These are phyloP conservation scores for Chelon labrosus DNA, from an alignment of 2,797 vertebrate genomes.

Conservation along the genomic window DNA sequence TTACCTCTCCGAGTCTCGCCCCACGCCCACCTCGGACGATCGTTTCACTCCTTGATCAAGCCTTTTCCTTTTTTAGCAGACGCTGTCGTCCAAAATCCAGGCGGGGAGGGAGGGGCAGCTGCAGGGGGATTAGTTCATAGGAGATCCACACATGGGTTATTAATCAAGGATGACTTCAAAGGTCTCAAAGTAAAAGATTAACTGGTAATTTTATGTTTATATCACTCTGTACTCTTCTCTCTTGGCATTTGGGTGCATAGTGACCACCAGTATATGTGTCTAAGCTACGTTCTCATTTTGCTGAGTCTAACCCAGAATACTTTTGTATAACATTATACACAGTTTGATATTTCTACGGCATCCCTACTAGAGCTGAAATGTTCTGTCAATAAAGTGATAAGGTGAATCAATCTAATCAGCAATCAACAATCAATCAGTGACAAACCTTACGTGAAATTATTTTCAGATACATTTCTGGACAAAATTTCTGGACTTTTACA, in stretches of 20 bases:
- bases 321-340: not conserved
- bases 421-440: no score
- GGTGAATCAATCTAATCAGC: no score
- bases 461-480: no score
- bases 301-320: not conserved
- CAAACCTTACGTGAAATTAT: no score
- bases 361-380: not conserved
- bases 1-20: constrained; percentile 59
- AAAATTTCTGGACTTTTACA: no score
- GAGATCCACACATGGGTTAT: constrained; percentile 57
- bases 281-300: not conserved
- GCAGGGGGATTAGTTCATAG: constrained; percentile 61
- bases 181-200: constrained; percentile 46
- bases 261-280: constrained; percentile 5
- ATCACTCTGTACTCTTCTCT: constrained; percentile 25
- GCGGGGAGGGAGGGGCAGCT: constrained; percentile 25
- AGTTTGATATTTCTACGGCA: not conserved
- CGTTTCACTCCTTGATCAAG: constrained; percentile 79
- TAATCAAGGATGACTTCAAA: constrained; percentile 61
- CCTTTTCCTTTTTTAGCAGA: constrained; percentile 81
- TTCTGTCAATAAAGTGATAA: not conserved
- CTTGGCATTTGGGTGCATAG: constrained; percentile 28
- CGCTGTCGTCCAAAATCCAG: constrained; percentile 46
- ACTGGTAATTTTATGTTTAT: constrained; percentile 41
- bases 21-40: constrained; percentile 66